A percentile compares a stretch with the other conserved stretches of the same genome.
Conservation (phyloP, 2,888 invertebrate species). For the Pilophorus perplexus region DNA sequence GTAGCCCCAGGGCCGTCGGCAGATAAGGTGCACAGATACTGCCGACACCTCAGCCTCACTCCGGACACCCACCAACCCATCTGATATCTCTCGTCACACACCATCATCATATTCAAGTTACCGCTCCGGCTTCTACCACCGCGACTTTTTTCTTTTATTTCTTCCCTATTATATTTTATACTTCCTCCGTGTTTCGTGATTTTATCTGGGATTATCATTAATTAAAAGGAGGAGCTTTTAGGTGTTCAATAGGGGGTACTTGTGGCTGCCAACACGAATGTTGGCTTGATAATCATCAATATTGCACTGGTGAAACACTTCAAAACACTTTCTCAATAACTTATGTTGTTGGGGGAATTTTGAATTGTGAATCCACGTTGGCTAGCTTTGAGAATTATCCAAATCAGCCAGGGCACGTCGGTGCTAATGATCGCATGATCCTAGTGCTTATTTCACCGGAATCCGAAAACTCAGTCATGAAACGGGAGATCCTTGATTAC, state of each 20-base stretch:
- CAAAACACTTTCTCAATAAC: too few relatives aligned
- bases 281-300: too few relatives aligned
- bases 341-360: too few relatives aligned
- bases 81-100: conserved; percentile 21
- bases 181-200: too few relatives aligned
- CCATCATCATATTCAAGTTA: not conserved
- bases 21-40: conserved; percentile 1
- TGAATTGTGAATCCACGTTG: not conserved
- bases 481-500: conserved; percentile 19
- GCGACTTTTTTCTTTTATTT: not conserved
- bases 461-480: conserved; percentile 3
- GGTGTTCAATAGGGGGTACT: too few relatives aligned
- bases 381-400: not conserved
- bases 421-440: conserved; percentile 33
- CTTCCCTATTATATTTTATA: not conserved
- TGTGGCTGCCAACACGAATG: too few relatives aligned
- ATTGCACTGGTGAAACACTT: too few relatives aligned
- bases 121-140: not conserved
- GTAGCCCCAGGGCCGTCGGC: conserved; percentile 7
- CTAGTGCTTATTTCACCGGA: conserved; percentile 21
- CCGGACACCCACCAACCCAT: conserved; percentile 7
- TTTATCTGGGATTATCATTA: too few relatives aligned
- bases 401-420: conserved; percentile 6
- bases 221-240: too few relatives aligned
- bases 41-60: not conserved